A percentile compares a stretch with the other conserved stretches of the same genome.
Conservation (phyloP, 2,797 vertebrate genomes). For the Siniperca scherzeri region DNA sequence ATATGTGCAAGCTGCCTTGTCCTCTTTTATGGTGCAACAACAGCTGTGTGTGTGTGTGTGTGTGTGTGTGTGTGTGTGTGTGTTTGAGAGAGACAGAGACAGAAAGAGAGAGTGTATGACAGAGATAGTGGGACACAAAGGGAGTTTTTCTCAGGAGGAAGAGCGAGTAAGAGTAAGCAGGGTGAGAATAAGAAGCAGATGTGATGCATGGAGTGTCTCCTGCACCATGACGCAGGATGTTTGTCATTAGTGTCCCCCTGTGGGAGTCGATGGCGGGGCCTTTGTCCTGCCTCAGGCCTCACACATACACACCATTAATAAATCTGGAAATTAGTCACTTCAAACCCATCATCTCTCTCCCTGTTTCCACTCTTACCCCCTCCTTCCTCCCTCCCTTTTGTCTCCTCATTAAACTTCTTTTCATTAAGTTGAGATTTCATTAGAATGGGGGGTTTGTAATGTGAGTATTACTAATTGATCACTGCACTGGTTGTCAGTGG, state of each 20-base stretch:
- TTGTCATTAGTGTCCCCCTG: constrained; percentile 70
- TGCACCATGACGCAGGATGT: constrained; percentile 72
- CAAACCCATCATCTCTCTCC: constrained; percentile 10
- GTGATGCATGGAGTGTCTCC: constrained; percentile 47
- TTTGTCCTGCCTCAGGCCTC: constrained; percentile 42
- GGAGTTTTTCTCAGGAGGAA: constrained; percentile 45
- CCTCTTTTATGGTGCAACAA: constrained; percentile 5
- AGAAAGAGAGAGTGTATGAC: constrained; percentile 7
- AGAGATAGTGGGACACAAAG: background rate
- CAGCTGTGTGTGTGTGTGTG: constrained; percentile 26
- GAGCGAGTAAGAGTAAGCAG: constrained; percentile 26
- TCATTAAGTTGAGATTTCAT: background rate
- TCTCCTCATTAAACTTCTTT: constrained; percentile 31
- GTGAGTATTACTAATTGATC: background rate
- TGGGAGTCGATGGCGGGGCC: constrained; percentile 62
- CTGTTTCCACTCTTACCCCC: background rate
- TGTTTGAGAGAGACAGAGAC: background rate
- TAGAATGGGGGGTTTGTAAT: background rate
- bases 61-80: constrained; percentile 36
- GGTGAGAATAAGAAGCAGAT: constrained; percentile 59
- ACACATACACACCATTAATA: constrained; percentile 44
- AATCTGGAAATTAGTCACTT: constrained; percentile 63
- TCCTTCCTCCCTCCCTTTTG: background rate
- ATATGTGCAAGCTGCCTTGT: background rate
- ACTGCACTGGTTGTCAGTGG: background rate